Percentiles rank a stretch among this genome's conserved stretches.
Conservation (phyloP, 1,140 invertebrate species). For the Drosophila simulans region DNA sequence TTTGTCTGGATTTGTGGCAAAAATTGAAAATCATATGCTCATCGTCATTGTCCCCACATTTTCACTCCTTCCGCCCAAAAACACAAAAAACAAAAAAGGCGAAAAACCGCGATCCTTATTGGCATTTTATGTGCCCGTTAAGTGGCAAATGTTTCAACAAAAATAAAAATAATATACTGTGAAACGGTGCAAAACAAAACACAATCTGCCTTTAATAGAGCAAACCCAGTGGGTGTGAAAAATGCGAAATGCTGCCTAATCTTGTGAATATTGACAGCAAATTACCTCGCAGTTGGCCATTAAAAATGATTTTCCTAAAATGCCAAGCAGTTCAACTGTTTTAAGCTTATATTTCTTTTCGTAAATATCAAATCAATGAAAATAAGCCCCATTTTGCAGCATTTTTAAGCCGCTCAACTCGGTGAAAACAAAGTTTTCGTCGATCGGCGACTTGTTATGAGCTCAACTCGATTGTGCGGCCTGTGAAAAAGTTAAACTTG, state of each 20-base stretch:
- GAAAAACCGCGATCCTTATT: conserved; percentile 24
- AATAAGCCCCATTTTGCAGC: not conserved
- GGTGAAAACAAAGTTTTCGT: not conserved
- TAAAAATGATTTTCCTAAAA: not conserved
- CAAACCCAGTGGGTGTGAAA: not conserved
- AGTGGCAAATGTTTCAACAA: conserved; percentile 41
- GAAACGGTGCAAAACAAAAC: conserved; percentile 10
- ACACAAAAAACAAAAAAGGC: not conserved
- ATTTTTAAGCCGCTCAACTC: not conserved
- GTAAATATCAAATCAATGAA: not conserved
- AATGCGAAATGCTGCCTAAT: not conserved
- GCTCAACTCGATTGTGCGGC: conserved; percentile 9
- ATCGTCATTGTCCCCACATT: conserved; percentile 27
- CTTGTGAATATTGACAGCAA: not conserved
- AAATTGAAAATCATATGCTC: conserved; percentile 80
- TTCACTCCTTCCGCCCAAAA: not conserved
- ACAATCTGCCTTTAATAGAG: conserved; percentile 15
- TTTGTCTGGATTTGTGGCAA: conserved; percentile 66
- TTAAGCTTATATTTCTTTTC: too few species aligned
- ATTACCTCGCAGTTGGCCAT: not conserved
- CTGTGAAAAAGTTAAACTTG: conserved; percentile 19
- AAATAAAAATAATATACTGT: conserved; percentile 7
- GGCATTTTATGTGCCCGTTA: conserved; percentile 38
- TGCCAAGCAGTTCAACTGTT: too few species aligned
- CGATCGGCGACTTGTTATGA: not conserved